A percentile compares a stretch with the other conserved stretches of the same genome.
Evolutionary conservation across 35 echinoderm and acorn worm species (phyloP).

Genomic region (Heliocidaris tuberculata): DNA sequence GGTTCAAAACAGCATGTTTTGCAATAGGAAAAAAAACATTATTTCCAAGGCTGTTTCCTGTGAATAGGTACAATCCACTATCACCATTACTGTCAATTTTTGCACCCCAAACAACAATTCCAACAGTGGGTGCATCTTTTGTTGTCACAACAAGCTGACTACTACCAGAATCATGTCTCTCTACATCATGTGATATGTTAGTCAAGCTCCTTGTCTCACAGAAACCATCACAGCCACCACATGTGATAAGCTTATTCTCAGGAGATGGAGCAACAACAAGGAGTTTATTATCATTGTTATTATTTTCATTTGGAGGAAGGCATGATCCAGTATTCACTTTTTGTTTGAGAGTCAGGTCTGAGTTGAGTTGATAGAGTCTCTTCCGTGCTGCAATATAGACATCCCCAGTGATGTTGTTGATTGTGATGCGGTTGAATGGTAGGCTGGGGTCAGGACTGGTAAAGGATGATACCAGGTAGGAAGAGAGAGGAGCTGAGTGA

Average conservation of each 20-base stretch:
- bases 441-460: conserved; percentile 14
- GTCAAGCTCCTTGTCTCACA: conserved; percentile 52
- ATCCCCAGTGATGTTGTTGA: conserved; percentile 48
- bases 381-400: conserved; percentile 56
- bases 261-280: conserved; percentile 49
- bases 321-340: neutral
- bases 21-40: no score
- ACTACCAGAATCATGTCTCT: neutral
- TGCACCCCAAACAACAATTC: conserved; percentile 28
- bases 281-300: conserved; percentile 47
- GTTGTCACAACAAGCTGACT: neutral
- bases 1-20: no score
- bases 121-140: neutral
- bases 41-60: neutral
- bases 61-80: neutral
- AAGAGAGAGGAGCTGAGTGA: conserved; percentile 34
- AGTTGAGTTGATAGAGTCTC: conserved; percentile 48
- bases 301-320: neutral
- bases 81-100: neutral
- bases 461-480: conserved; percentile 47
- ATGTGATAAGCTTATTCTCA: conserved; percentile 54
- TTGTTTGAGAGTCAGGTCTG: conserved; percentile 21
- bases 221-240: conserved; percentile 47
- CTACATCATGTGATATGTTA: conserved; percentile 26
- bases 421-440: conserved; percentile 47